Conservation (phyloP, 2,113 vertebrate genomes). For the Pogonocichla stellata region DNA sequence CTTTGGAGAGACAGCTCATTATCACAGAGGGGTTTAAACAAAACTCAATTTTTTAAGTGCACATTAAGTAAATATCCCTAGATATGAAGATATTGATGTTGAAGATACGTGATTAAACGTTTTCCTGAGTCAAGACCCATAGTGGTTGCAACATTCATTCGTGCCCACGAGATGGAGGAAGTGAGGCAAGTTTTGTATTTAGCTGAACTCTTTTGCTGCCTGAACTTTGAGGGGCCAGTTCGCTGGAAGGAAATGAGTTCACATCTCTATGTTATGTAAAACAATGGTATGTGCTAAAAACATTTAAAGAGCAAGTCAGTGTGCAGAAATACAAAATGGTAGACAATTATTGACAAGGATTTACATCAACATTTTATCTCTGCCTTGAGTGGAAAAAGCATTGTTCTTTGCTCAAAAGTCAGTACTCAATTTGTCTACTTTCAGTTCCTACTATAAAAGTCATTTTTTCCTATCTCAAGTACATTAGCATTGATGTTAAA, state of each 20-base stretch:
- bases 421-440: not conserved
- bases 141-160: not conserved
- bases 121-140: fast-evolving
- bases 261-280: not conserved
- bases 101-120: fast-evolving
- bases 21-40: not conserved
- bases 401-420: not conserved
- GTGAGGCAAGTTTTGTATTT: not conserved
- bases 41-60: not conserved
- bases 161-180: slow-evolving; percentile 63
- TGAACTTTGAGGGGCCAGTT: not conserved
- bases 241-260: not conserved
- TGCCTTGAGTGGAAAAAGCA: not conserved
- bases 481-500: not conserved
- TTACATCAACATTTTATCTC: not conserved
- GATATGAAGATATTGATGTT: not conserved
- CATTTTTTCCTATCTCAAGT: not conserved
- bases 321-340: not conserved
- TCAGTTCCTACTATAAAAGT: not conserved
- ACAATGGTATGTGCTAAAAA: not conserved
- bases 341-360: not conserved
- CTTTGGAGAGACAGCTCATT: not conserved
- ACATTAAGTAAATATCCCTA: fast-evolving
- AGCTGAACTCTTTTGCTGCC: fast-evolving
- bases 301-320: not conserved